Percentiles rank a stretch among this genome's conserved stretches.
phyloP scores from a whole-genome alignment of 2,113 vertebrate species.

The Craseonycteris thonglongyai region DNA sequence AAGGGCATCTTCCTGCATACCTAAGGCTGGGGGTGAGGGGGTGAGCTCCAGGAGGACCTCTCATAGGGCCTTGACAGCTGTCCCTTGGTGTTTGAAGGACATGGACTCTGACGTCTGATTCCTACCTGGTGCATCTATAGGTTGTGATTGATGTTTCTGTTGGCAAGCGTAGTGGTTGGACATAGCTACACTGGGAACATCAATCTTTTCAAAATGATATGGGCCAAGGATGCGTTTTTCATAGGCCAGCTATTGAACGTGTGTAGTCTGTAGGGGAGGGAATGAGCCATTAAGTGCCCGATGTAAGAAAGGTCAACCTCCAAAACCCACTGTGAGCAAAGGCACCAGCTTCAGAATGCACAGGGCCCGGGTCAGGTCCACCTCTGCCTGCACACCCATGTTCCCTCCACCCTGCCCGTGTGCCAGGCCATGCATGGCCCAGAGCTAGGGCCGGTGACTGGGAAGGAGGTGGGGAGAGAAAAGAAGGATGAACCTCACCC shows the following conservation, averaged over 20 bases:
- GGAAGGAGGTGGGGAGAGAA: neutral
- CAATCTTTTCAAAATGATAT: neutral
- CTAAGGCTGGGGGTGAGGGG: rapidly evolving
- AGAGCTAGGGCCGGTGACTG: neutral
- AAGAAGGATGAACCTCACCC: neutral
- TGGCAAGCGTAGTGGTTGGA: neutral
- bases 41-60: neutral
- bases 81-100: neutral
- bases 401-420: neutral
- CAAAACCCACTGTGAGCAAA: neutral
- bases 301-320: neutral
- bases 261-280: rapidly evolving
- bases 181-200: neutral
- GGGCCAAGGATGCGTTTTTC: neutral
- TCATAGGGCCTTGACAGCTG: neutral
- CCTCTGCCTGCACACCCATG: neutral
- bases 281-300: neutral
- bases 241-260: neutral
- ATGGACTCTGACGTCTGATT: neutral
- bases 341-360: neutral
- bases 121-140: neutral
- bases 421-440: neutral
- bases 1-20: neutral
- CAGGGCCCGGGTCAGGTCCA: too few species aligned
- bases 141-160: neutral